Evolutionary conservation across 2,797 vertebrate genomes (phyloP).

Genomic region (Selene dorsalis): DNA sequence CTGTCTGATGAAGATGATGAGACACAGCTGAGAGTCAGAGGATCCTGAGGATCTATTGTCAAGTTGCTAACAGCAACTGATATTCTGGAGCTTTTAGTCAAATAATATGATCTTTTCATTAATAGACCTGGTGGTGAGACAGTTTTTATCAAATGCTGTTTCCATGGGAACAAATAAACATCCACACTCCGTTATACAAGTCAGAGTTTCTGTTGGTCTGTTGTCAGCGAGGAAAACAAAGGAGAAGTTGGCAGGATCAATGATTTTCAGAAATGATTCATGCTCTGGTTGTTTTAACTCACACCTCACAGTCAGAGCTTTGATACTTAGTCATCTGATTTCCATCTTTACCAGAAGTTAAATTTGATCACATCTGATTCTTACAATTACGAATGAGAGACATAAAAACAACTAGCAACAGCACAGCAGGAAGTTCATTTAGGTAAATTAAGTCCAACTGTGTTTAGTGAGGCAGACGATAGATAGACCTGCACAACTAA

Average conservation of each 20-base stretch:
- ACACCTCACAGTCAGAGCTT: not conserved
- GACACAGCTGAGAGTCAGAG: not conserved
- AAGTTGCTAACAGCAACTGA: not conserved
- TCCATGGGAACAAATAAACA: not conserved
- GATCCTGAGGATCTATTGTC: not conserved
- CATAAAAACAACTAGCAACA: not conserved
- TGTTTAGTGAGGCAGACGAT: not conserved
- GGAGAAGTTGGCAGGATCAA: not conserved
- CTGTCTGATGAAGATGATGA: not conserved
- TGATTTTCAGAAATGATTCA: not conserved
- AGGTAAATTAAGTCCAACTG: not conserved
- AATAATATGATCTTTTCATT: not conserved
- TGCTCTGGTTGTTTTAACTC: not conserved
- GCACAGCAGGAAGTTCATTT: not conserved
- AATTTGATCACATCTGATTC: not conserved
- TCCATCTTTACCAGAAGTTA: not conserved
- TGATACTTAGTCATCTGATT: not conserved
- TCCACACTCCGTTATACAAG: not conserved
- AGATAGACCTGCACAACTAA: not conserved
- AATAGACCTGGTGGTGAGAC: not conserved
- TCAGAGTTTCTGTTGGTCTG: not conserved
- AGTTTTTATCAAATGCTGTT: not conserved
- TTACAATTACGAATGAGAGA: not conserved
- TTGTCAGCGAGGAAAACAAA: not conserved
- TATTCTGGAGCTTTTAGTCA: too few relatives aligned